phyloP scores from a whole-genome alignment of 2,797 vertebrate genomes.

The Alfaro cultratus region DNA sequence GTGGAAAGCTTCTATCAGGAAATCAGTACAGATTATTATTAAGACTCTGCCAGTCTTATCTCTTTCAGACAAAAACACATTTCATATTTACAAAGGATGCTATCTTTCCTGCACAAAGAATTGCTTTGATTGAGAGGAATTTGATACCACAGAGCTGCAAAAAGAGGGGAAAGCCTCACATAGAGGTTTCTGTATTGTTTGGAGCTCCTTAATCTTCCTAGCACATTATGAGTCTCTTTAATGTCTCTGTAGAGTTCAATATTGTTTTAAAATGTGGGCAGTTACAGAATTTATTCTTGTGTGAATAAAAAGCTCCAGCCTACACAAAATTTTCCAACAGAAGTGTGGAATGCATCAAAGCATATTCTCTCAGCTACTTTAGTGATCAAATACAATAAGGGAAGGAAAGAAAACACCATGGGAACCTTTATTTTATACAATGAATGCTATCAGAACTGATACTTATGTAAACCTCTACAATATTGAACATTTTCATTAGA shows the following conservation, averaged over 20 bases:
- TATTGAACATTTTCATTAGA: conserved; percentile 8
- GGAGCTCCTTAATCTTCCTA: conserved; percentile 46
- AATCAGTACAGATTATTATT: neutral
- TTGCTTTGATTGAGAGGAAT: conserved; percentile 21
- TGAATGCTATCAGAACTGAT: conserved; percentile 7
- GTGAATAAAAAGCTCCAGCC: conserved; percentile 32
- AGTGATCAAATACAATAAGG: conserved; percentile 8
- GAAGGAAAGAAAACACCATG: neutral
- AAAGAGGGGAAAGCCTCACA: conserved; percentile 22
- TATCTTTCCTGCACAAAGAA: conserved; percentile 3
- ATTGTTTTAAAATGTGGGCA: conserved; percentile 34
- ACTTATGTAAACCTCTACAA: conserved; percentile 13
- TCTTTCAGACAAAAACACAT: conserved; percentile 24
- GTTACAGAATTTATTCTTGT: conserved; percentile 23
- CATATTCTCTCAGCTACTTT: neutral
- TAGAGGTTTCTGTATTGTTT: conserved; percentile 31
- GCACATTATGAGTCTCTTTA: conserved; percentile 33
- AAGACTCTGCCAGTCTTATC: neutral
- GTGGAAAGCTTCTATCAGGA: neutral
- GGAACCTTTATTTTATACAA: conserved; percentile 4
- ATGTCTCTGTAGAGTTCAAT: conserved; percentile 37
- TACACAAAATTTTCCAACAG: conserved; percentile 4
- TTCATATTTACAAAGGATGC: conserved; percentile 14
- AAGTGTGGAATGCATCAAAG: conserved; percentile 1
- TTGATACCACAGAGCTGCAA: conserved; percentile 15